Evolutionary conservation across 1,140 invertebrate genomes (phyloP).

Genomic region (Wasmannia auropunctata): DNA sequence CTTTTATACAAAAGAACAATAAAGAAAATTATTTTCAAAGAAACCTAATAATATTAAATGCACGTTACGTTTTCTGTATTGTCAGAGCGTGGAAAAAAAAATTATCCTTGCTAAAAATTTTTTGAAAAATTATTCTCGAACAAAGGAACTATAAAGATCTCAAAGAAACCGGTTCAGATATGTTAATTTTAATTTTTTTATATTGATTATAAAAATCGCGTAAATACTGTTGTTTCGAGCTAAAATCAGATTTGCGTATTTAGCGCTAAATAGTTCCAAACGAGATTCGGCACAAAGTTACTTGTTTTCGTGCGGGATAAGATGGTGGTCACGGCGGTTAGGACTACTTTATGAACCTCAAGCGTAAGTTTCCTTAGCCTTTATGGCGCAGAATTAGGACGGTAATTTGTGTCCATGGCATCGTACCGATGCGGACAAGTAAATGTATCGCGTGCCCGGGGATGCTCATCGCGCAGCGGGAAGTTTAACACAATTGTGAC

Average conservation of each 20-base stretch:
- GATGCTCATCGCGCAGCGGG: neutral
- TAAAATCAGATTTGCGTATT: neutral
- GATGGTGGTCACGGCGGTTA: neutral
- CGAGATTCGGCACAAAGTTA: neutral
- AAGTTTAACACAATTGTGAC: slow-evolving; percentile 38
- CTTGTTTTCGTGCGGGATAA: neutral
- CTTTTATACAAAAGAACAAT: too few species aligned
- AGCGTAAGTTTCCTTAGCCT: slow-evolving; percentile 40
- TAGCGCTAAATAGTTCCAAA: slow-evolving; percentile 17
- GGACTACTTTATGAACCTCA: slow-evolving; percentile 23
- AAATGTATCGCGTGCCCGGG: slow-evolving; percentile 9
- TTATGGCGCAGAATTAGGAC: slow-evolving; percentile 26
- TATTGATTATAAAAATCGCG: neutral
- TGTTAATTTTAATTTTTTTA: neutral
- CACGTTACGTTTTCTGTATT: neutral
- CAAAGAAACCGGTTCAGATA: neutral
- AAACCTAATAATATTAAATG: neutral
- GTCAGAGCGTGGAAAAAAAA: neutral
- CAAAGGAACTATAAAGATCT: neutral
- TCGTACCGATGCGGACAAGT: neutral
- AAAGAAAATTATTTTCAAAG: neutral
- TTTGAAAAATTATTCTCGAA: neutral
- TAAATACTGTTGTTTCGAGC: neutral
- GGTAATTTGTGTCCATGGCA: slow-evolving; percentile 44
- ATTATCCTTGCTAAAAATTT: neutral